Conservation (phyloP, 2,113 vertebrate genomes). For the Pterocles burchelli region DNA sequence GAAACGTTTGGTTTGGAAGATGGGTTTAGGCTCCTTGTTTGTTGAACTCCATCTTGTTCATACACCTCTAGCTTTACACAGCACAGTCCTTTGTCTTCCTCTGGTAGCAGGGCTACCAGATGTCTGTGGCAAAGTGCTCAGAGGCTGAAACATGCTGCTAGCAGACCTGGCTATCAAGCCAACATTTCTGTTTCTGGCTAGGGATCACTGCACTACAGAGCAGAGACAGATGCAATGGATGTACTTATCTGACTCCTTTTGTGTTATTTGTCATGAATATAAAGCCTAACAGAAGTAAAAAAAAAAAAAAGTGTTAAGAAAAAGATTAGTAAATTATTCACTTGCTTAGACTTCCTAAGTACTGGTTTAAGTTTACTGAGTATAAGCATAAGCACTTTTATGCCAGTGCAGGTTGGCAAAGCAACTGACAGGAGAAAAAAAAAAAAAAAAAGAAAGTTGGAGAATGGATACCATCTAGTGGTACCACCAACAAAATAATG, state of each 20-base stretch:
- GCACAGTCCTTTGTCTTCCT: neutral
- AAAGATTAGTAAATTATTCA: neutral
- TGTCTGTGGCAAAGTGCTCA: neutral
- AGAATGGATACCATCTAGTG: conserved; percentile 34
- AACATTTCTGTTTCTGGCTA: neutral
- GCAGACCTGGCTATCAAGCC: neutral
- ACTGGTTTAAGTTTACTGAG: neutral
- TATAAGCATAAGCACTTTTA: neutral
- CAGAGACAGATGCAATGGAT: neutral
- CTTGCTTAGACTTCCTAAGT: neutral
- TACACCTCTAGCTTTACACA: neutral
- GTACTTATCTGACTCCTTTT: neutral
- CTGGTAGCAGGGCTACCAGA: neutral
- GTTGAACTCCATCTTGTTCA: neutral
- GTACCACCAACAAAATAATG: neutral
- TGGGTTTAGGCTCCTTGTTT: neutral
- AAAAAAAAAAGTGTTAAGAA: neutral
- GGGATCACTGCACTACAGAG: neutral
- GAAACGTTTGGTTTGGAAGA: neutral
- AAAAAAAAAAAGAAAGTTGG: neutral
- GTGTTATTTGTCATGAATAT: neutral
- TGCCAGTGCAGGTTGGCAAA: neutral
- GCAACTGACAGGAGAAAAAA: neutral
- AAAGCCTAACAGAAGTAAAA: neutral
- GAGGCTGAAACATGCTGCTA: neutral